A percentile compares a stretch with the other conserved stretches of the same genome.
Conservation (phyloP, 1,140 invertebrate genomes). For the Cyclina sinensis region DNA sequence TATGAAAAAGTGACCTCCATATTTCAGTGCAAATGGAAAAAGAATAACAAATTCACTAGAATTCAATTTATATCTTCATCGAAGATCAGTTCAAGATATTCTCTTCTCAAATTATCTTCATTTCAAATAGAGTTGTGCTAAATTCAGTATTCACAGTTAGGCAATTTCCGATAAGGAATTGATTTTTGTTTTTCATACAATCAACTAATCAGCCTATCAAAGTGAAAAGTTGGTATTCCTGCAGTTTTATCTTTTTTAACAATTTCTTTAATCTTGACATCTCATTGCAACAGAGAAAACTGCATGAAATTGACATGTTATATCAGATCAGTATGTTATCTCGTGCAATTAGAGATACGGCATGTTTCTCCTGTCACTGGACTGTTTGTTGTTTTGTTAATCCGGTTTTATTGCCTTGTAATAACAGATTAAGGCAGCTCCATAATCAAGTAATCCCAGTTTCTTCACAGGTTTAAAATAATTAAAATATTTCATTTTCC, state of each 20-base stretch:
- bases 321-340: constrained; percentile 1
- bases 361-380: no score
- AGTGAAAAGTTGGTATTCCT: background rate
- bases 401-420: no score
- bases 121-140: background rate
- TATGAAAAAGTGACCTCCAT: no score
- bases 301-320: constrained; percentile 1
- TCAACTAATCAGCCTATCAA: constrained; percentile 14
- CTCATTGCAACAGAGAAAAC: constrained; percentile 4
- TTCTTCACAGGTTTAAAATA: no score
- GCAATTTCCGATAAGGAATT: constrained; percentile 18
- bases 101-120: background rate
- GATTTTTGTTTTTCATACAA: constrained; percentile 12
- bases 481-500: no score
- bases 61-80: no score
- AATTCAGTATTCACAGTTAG: constrained; percentile 8
- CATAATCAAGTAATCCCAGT: no score
- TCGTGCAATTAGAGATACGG: background rate
- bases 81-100: no score
- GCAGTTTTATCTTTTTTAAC: constrained; percentile 6
- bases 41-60: no score
- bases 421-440: no score
- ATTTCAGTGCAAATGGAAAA: no score
- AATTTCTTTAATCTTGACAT: constrained; percentile 17
- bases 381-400: no score